Evolutionary conservation across 2,797 vertebrate species (phyloP).

Genomic region (Argentina silus): DNA sequence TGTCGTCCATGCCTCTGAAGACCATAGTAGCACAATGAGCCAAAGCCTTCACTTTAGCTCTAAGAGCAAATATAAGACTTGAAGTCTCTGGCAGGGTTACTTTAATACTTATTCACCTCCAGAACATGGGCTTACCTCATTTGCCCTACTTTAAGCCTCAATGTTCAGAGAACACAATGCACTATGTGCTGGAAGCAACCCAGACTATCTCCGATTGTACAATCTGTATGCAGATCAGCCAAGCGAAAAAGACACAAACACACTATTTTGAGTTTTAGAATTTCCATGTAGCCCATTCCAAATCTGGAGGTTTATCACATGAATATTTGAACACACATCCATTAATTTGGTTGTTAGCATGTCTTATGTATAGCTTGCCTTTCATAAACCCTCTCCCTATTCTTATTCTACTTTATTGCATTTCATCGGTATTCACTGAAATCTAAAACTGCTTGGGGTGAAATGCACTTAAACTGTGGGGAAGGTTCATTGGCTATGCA

Average conservation of each 20-base stretch:
- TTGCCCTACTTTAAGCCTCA: neutral
- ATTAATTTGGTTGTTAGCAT: conserved; percentile 80
- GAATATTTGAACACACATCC: conserved; percentile 76
- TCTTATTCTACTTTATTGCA: conserved; percentile 53
- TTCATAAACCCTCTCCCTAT: conserved; percentile 57
- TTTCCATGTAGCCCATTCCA: conserved; percentile 57
- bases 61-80: too few species aligned
- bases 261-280: conserved; percentile 55
- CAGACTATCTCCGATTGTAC: conserved; percentile 22
- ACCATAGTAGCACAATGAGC: too few species aligned
- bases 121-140: neutral
- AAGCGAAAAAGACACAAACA: conserved; percentile 64
- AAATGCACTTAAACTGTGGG: conserved; percentile 64
- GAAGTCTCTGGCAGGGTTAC: neutral
- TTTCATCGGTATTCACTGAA: conserved; percentile 65
- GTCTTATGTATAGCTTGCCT: conserved; percentile 73
- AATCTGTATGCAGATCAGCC: conserved; percentile 41
- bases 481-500: conserved; percentile 57
- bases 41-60: too few species aligned
- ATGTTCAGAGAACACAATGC: conserved; percentile 7
- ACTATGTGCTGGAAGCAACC: conserved; percentile 15
- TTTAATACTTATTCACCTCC: neutral
- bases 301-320: conserved; percentile 71
- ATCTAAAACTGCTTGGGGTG: conserved; percentile 53
- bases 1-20: too few species aligned